Evolutionary conservation across 2,797 vertebrate genomes (phyloP).

Genomic region (Pangasius macronema): DNA sequence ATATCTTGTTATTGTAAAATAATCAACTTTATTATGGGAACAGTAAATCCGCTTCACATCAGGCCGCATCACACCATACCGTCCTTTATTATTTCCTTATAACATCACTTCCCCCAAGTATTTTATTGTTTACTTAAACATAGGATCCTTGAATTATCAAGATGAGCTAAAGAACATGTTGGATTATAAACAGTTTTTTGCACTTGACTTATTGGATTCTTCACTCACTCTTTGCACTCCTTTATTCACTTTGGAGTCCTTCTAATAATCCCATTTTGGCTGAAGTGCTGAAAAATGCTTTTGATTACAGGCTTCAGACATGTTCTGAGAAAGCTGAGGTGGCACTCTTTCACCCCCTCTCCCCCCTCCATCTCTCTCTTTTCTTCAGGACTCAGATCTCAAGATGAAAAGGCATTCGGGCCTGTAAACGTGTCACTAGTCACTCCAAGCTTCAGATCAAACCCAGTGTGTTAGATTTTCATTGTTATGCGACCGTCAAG

Average conservation of each 20-base stretch:
- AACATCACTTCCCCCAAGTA: not conserved
- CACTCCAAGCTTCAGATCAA: constrained; percentile 19
- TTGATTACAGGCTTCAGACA: constrained; percentile 45
- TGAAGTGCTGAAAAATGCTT: constrained; percentile 49
- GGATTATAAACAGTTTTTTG: not conserved
- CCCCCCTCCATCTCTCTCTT: constrained; percentile 16
- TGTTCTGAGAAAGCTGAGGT: constrained; percentile 33
- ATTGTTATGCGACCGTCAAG: constrained; percentile 24
- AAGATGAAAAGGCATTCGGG: constrained; percentile 26
- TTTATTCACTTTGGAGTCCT: constrained; percentile 24
- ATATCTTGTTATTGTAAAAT: not conserved
- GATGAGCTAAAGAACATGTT: not conserved
- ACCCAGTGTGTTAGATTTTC: constrained; percentile 9
- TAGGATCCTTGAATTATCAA: not conserved
- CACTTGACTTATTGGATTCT: constrained; percentile 19
- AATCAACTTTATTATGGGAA: not conserved
- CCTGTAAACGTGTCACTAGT: constrained; percentile 31
- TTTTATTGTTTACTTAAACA: not conserved
- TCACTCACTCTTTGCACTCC: constrained; percentile 12
- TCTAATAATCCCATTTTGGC: constrained; percentile 48
- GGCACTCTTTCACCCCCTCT: constrained; percentile 25
- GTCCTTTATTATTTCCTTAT: not conserved
- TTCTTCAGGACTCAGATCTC: constrained; percentile 29
- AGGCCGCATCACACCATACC: too few relatives aligned
- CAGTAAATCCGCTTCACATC: not conserved